Conservation (phyloP, 2,113 vertebrate species). For the Sorex fumeus region DNA sequence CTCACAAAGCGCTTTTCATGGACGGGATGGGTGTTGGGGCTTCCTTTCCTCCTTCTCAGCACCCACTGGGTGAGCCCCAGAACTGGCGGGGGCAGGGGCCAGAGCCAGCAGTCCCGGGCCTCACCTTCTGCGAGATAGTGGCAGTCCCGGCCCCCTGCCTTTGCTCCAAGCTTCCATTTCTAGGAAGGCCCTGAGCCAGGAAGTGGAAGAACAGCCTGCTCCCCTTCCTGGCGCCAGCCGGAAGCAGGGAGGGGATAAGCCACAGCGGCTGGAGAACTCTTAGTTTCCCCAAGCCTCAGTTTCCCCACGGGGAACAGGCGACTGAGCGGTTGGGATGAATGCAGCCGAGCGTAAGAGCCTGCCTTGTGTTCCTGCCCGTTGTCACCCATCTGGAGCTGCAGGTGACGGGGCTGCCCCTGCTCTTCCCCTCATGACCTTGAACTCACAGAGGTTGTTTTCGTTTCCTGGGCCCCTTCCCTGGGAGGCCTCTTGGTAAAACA, state of each 20-base stretch:
- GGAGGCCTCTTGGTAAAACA: constrained; percentile 41
- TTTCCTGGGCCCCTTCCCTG: not conserved
- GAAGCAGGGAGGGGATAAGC: not conserved
- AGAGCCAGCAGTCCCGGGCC: too few species aligned
- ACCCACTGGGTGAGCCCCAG: not conserved
- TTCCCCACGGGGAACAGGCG: not conserved
- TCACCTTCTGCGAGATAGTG: not conserved
- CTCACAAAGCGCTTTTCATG: not conserved
- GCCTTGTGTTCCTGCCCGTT: too few species aligned
- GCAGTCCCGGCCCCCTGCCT: not conserved
- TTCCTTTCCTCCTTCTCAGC: not conserved
- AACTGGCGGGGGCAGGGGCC: not conserved
- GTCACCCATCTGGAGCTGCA: too few species aligned
- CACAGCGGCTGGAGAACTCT: too few species aligned
- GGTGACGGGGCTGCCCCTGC: not conserved
- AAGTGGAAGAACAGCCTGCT: not conserved
- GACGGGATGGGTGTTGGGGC: not conserved
- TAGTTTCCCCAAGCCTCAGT: not conserved
- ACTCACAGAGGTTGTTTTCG: not conserved
- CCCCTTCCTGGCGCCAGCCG: accelerated
- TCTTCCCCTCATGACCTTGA: constrained; percentile 79
- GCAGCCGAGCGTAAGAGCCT: too few species aligned
- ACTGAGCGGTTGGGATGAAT: not conserved
- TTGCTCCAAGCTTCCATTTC: not conserved
- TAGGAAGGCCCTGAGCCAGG: not conserved